Evolutionary conservation across 2,113 vertebrate species (phyloP), one percentile per base, ranked within the genome.

Genomic region (Zosterops hypoxanthus): DNA sequence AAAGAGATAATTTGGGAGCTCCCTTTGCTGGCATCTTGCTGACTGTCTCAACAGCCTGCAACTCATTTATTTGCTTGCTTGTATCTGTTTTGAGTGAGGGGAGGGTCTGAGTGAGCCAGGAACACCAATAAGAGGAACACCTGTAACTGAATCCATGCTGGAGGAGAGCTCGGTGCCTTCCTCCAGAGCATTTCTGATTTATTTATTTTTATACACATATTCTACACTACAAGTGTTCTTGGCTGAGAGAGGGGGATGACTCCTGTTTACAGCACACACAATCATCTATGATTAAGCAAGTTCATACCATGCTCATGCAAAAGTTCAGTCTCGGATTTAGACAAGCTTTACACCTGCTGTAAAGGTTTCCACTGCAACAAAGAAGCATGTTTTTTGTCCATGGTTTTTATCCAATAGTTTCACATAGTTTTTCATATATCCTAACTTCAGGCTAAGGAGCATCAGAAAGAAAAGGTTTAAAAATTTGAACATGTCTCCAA

Each of bases 221-320:
- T 91, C 75, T 88, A 64, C 31, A 88, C 86, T 90, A 69, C 59
- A 77, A 86, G 52, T 0, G 1, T 47, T 87, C 20, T n/a, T 82
- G 73, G 50, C 66, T 82, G 59, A 82, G 76, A 76, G 84, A 87
- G 69, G 44, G 63, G 68, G 63, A 66, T 83, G 52, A 33, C 52
- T 96, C 42, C 82, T 91, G 75, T 93, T 95, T 92, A 95, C 90
- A 95, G 76, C 68, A 94, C 56, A 66, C 75, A 36, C 44, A 55
- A 73, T 80, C 76, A 80, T 88, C 87, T 70, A 11, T 81, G 82
- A 95, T 87, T 95, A 90, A 86, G 75, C 79, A 82, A 82, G 70
- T 80, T 91, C 75, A 56, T 94, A 52, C 41, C 33, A 21, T 49
- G 69, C 52, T 75, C 65, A 29, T 82, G 72, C 61, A 68, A 14